Conservation (phyloP, 2,797 vertebrate species). For the Phataginus tricuspis region DNA sequence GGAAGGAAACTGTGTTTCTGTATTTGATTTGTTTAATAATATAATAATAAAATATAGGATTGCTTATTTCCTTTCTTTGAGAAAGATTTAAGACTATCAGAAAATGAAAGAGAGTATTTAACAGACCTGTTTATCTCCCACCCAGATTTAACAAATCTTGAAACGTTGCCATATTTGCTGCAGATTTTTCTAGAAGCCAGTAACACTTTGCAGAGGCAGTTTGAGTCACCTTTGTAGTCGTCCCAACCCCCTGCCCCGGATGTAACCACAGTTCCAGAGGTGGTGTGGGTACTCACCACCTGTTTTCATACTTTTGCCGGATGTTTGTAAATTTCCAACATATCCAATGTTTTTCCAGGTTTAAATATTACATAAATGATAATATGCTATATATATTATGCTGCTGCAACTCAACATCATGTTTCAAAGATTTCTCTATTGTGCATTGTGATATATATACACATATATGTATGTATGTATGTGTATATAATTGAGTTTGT, state of each 20-base stretch:
- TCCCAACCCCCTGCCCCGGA: neutral
- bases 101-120: neutral
- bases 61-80: neutral
- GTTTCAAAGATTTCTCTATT: neutral
- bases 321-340: neutral
- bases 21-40: constrained; percentile 3
- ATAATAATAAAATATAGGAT: neutral
- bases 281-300: neutral
- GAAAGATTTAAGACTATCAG: neutral
- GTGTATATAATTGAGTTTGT: neutral
- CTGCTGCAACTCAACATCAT: neutral
- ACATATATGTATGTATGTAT: too few species aligned
- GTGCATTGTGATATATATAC: neutral
- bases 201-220: neutral
- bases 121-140: neutral
- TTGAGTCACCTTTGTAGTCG: neutral
- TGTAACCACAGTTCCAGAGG: neutral
- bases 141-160: neutral
- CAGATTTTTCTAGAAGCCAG: neutral
- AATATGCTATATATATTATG: neutral
- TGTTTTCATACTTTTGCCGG: neutral
- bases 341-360: neutral
- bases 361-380: neutral
- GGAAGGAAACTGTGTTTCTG: neutral
- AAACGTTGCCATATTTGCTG: neutral